phyloP scores from a whole-genome alignment of 2,888 invertebrate species.

The Scaptomyza polygonia region DNA sequence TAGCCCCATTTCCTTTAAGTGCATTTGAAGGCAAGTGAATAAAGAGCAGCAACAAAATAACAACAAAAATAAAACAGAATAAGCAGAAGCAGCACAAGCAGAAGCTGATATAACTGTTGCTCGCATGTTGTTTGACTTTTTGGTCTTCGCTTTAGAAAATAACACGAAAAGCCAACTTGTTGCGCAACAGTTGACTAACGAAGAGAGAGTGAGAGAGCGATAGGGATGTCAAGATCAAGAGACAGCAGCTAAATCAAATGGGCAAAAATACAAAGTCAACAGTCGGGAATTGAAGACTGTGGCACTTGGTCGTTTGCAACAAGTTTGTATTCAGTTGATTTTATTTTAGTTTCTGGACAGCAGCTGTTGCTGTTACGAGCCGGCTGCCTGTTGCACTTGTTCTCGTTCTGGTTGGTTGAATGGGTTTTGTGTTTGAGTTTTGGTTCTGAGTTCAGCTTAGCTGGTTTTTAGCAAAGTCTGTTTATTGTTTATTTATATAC shows the following conservation, averaged over 20 bases:
- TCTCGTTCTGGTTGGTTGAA: conserved; percentile 43
- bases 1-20: conserved; percentile 69
- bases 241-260: conserved; percentile 34
- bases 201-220: conserved; percentile 9
- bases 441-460: conserved; percentile 42
- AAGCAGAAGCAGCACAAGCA: conserved; percentile 8
- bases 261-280: conserved; percentile 9
- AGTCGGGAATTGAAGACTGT: conserved; percentile 30
- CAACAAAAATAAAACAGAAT: background rate
- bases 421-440: conserved; percentile 27
- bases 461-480: conserved; percentile 27
- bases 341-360: conserved; percentile 19
- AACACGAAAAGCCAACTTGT: conserved; percentile 56
- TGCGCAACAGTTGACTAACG: conserved; percentile 56
- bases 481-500: conserved; percentile 41
- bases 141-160: conserved; percentile 75
- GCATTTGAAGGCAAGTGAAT: conserved; percentile 72
- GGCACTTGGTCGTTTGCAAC: conserved; percentile 58
- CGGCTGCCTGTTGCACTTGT: conserved; percentile 58
- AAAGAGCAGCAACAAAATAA: conserved; percentile 44
- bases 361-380: conserved; percentile 36
- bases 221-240: conserved; percentile 12
- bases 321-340: conserved; percentile 45
- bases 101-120: conserved; percentile 58
- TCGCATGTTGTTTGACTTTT: conserved; percentile 61